Conservation (phyloP, 2,797 vertebrate genomes). For the Chelidonichthys spinosus region DNA sequence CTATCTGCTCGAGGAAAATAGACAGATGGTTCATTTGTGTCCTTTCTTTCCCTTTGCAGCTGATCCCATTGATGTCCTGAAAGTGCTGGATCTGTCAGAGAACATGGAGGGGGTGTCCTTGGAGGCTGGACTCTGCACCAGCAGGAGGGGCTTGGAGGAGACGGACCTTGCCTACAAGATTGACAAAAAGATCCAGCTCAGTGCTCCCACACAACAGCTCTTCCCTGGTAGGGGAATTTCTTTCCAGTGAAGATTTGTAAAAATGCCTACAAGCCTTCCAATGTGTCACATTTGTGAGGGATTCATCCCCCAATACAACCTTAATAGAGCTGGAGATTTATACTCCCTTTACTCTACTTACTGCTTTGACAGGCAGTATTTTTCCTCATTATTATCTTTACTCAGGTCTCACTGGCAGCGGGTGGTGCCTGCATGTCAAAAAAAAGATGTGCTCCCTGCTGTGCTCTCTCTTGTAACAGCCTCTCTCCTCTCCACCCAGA, state of each 20-base stretch:
- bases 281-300: constrained; percentile 22
- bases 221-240: constrained; percentile 85
- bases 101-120: constrained; percentile 84
- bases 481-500: constrained; percentile 72
- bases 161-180: constrained; percentile 88
- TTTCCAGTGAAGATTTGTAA: constrained; percentile 5
- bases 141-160: constrained; percentile 79
- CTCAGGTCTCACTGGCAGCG: constrained; percentile 48
- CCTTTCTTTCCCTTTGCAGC: constrained; percentile 67
- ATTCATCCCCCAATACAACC: constrained; percentile 23
- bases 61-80: constrained; percentile 85
- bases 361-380: constrained; percentile 49
- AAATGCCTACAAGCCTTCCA: constrained; percentile 24
- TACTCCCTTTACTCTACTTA: constrained; percentile 18
- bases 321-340: constrained; percentile 43
- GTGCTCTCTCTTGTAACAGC: constrained; percentile 36
- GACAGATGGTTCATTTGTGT: constrained; percentile 34
- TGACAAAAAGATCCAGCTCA: constrained; percentile 86
- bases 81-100: constrained; percentile 83
- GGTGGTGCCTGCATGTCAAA: constrained; percentile 47
- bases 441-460: constrained; percentile 54
- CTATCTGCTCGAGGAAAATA: constrained; percentile 12
- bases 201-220: constrained; percentile 87
- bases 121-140: constrained; percentile 88
- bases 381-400: constrained; percentile 65